phyloP scores from a whole-genome alignment of 2,113 vertebrate genomes.

The Macroglossus sobrinus region DNA sequence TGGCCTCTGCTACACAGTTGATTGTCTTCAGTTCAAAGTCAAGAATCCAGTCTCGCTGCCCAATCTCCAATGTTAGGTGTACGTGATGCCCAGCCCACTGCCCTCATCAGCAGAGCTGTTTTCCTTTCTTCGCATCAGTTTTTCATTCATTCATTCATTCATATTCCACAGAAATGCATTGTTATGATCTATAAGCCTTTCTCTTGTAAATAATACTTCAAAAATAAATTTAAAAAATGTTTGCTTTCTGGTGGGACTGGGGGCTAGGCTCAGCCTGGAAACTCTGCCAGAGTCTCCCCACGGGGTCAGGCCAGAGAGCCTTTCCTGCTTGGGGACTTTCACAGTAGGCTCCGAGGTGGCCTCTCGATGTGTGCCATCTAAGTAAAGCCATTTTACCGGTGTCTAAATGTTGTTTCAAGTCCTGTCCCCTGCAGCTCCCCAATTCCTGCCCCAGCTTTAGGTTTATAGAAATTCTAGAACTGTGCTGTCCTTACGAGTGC shows the following conservation, averaged over 20 bases:
- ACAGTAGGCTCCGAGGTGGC: neutral
- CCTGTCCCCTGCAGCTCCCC: neutral
- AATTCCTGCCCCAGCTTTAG: neutral
- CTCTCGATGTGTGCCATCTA: accelerated
- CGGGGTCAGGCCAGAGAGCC: neutral
- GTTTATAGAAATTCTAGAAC: neutral
- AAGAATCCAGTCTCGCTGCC: neutral
- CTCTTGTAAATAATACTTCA: neutral
- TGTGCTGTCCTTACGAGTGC: neutral
- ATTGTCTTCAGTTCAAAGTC: neutral
- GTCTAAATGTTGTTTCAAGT: neutral
- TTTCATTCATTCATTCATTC: neutral
- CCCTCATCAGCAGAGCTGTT: neutral
- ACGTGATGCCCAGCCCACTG: neutral
- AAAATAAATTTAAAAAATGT: neutral
- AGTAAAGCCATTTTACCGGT: accelerated
- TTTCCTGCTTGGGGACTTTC: neutral
- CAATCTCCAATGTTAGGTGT: neutral
- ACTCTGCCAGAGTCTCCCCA: neutral
- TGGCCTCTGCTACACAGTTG: accelerated
- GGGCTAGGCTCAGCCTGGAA: neutral
- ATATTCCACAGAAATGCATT: no score
- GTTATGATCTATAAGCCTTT: neutral
- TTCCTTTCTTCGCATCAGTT: neutral
- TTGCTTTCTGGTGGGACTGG: neutral